These are phyloP conservation scores for Catharus ustulatus DNA, from an alignment of 2,797 vertebrate genomes.

Conservation along the genomic window DNA sequence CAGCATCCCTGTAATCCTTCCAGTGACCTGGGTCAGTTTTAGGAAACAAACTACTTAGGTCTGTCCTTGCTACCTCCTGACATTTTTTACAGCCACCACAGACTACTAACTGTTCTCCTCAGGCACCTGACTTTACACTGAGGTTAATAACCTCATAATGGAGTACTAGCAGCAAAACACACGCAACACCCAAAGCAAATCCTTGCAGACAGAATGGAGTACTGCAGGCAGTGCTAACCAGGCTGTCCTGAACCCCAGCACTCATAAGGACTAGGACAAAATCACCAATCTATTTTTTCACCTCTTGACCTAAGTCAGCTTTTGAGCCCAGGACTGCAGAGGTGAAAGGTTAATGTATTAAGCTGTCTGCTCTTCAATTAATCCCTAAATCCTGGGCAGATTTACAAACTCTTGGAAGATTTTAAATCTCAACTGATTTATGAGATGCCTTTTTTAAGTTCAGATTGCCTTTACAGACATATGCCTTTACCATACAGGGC, in stretches of 20 bases:
- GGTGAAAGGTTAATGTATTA: constrained; percentile 70
- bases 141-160: background rate
- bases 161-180: background rate
- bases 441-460: background rate
- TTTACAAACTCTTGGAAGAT: constrained; percentile 58
- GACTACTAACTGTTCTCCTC: background rate
- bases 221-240: background rate
- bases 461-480: constrained; percentile 13
- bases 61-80: background rate
- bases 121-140: background rate
- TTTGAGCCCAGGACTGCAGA: constrained; percentile 6
- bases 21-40: background rate
- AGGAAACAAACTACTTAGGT: background rate
- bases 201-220: background rate
- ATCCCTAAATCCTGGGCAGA: constrained; percentile 36
- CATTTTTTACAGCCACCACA: background rate
- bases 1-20: background rate
- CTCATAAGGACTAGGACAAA: background rate
- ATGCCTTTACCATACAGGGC: background rate
- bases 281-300: constrained; percentile 6
- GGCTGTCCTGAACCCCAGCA: background rate
- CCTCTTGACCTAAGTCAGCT: constrained; percentile 17
- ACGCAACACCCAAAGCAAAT: background rate
- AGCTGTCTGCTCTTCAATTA: constrained; percentile 62
- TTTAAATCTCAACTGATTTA: constrained; percentile 61